Percentiles rank a stretch among this genome's conserved stretches.
Conservation (phyloP, 2,113 vertebrate genomes). For the Plestiodon gilberti region DNA sequence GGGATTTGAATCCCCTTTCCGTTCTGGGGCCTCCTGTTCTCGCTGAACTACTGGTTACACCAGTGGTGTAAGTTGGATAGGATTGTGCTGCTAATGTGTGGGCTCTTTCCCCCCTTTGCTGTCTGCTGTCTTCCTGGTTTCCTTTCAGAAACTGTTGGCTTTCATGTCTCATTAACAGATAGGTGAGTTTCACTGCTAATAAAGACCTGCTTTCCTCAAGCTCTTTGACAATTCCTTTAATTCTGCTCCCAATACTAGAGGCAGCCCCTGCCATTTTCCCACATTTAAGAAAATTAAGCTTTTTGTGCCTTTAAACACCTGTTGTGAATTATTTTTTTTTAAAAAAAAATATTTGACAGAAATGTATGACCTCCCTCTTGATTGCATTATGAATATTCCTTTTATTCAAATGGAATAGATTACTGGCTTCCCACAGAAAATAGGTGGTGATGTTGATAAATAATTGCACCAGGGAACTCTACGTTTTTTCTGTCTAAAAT, state of each 20-base stretch:
- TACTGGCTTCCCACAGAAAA: not conserved
- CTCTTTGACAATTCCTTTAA: not conserved
- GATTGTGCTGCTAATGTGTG: not conserved
- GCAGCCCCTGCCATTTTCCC: not conserved
- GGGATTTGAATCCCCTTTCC: no score
- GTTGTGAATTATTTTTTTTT: not conserved
- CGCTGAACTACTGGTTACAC: no score
- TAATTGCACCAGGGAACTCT: conserved; percentile 1
- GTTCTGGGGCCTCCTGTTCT: no score
- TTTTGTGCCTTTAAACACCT: not conserved
- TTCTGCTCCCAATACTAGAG: not conserved
- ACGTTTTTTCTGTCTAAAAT: conserved; percentile 1
- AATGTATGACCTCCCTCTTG: not conserved
- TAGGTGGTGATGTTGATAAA: conserved; percentile 1
- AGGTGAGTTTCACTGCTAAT: not conserved
- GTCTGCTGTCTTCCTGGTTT: not conserved
- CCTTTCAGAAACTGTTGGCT: not conserved
- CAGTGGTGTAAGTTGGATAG: no score
- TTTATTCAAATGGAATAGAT: conserved; percentile 12
- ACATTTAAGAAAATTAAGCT: not conserved
- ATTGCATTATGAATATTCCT: conserved; percentile 18
- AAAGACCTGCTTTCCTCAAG: not conserved
- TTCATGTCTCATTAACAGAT: not conserved
- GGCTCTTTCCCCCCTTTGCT: no score
- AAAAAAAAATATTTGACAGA: not conserved